phyloP scores from a whole-genome alignment of 2,888 invertebrate species.

The Biston betularia region DNA sequence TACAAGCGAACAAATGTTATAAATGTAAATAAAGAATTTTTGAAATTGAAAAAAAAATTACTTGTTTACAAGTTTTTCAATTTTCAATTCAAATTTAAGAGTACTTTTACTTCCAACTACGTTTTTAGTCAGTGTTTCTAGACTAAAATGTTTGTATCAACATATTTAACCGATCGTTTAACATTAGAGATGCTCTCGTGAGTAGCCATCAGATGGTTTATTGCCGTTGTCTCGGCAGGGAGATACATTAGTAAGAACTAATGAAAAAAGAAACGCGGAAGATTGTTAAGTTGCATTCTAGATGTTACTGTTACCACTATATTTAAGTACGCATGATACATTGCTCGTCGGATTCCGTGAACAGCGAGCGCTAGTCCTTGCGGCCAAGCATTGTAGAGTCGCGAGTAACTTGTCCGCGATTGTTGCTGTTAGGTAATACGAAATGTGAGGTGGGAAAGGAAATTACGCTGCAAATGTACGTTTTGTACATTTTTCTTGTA shows the following conservation, averaged over 20 bases:
- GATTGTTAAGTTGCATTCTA: constrained; percentile 40
- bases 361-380: constrained; percentile 27
- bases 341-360: constrained; percentile 39
- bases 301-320: constrained; percentile 36
- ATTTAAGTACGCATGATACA: constrained; percentile 38
- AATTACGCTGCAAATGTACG: neutral
- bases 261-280: constrained; percentile 56
- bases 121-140: neutral
- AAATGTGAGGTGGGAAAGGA: neutral
- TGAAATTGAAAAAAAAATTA: no score
- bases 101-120: no score
- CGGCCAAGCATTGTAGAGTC: constrained; percentile 36
- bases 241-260: constrained; percentile 39
- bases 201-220: constrained; percentile 19
- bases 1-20: no score
- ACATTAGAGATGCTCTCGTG: constrained; percentile 1
- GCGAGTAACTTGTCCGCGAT: neutral
- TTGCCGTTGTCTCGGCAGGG: constrained; percentile 9
- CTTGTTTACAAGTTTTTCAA: no score
- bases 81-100: no score
- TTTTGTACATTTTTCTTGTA: no score
- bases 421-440: constrained; percentile 2
- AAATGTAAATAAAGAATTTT: no score
- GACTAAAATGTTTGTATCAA: neutral
- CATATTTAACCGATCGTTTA: neutral